phyloP scores from a whole-genome alignment of 2,797 vertebrate species.

The Amblyopsis hoosieri region DNA sequence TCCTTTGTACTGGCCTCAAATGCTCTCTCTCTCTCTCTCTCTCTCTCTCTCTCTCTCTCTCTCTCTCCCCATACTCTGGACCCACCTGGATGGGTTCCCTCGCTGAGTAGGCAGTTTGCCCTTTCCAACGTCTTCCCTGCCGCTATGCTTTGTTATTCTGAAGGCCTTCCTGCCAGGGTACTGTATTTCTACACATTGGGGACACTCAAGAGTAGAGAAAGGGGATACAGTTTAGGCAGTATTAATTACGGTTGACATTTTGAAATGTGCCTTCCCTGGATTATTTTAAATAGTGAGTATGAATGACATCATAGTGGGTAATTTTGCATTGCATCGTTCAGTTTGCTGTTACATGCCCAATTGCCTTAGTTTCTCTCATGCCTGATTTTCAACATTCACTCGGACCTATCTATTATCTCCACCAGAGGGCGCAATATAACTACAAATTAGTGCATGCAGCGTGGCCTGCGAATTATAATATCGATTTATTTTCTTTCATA shows the following conservation, averaged over 20 bases:
- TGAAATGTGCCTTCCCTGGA: too few relatives aligned
- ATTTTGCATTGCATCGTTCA: not conserved
- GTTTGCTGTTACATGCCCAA: not conserved
- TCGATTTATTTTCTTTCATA: constrained; percentile 4
- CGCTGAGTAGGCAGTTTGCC: constrained; percentile 34
- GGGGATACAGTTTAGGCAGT: not conserved
- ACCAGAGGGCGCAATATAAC: constrained; percentile 69
- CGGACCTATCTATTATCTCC: constrained; percentile 21
- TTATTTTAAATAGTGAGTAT: too few relatives aligned
- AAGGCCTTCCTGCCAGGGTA: constrained; percentile 26
- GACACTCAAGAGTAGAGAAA: not conserved
- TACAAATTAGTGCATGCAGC: constrained; percentile 17
- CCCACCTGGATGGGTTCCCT: constrained; percentile 42
- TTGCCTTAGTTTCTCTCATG: not conserved
- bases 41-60: constrained; percentile 7
- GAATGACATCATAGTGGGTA: too few relatives aligned
- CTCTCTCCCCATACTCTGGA: constrained; percentile 2
- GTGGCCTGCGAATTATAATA: not conserved
- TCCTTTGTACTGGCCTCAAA: not conserved
- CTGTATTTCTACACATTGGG: constrained; percentile 2
- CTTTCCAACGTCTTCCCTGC: constrained; percentile 23
- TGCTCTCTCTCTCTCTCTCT: constrained; percentile 3
- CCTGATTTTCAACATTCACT: not conserved
- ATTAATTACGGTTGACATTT: too few relatives aligned
- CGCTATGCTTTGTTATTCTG: constrained; percentile 17